Percentiles rank a stretch among this genome's conserved stretches.
These are phyloP conservation scores for Diplazon laetatorius DNA, from an alignment of 2,888 invertebrate species.

Conservation along the genomic window DNA sequence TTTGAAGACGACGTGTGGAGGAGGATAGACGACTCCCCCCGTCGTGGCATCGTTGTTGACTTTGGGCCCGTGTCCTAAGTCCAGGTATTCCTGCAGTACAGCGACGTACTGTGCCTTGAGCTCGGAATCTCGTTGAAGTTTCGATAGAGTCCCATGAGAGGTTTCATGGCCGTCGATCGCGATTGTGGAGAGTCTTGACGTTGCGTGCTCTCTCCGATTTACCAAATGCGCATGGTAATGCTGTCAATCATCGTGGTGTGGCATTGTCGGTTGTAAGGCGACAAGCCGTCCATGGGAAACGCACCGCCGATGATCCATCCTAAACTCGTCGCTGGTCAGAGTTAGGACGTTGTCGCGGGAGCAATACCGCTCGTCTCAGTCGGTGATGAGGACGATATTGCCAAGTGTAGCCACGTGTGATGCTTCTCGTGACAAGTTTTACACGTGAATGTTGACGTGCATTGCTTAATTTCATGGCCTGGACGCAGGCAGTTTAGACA, in stretches of 20 bases:
- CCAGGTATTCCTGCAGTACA: conserved; percentile 47
- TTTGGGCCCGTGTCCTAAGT: conserved; percentile 59
- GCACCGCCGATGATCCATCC: no score
- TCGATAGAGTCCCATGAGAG: no score
- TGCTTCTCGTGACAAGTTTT: conserved; percentile 19
- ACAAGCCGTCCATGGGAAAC: no score
- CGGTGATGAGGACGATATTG: no score
- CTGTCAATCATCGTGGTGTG: conserved; percentile 30
- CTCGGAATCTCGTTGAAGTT: no score
- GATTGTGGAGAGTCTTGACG: conserved; percentile 13
- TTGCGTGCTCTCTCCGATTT: conserved; percentile 54
- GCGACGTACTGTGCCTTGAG: conserved; percentile 63
- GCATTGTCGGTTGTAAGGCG: no score
- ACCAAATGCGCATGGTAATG: conserved; percentile 59
- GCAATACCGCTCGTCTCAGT: no score
- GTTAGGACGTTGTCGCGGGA: no score
- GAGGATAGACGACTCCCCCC: conserved; percentile 58
- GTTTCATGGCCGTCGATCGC: no score
- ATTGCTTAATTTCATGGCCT: neutral
- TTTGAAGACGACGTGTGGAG: conserved; percentile 66
- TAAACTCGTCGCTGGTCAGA: no score
- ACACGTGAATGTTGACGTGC: conserved; percentile 3
- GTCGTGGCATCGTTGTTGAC: neutral
- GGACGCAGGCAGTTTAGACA: conserved; percentile 16
- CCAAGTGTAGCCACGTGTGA: no score